A percentile compares a stretch with the other conserved stretches of the same genome.
phyloP scores from a whole-genome alignment of 2,888 invertebrate genomes.

The Cerceris ruficornis region DNA sequence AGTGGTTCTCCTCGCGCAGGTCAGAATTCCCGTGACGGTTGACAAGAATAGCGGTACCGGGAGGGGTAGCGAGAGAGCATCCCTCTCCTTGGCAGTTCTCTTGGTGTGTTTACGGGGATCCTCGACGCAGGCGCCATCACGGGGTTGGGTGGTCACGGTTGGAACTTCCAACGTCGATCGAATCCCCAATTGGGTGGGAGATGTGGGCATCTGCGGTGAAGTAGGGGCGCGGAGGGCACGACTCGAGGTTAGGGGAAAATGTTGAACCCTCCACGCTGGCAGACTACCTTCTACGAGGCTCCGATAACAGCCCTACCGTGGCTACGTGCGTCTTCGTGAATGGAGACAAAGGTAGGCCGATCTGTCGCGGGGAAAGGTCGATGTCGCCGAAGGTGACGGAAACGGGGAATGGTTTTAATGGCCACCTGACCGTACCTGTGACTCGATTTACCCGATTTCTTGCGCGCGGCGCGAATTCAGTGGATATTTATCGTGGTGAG shows the following conservation, averaged over 20 bases:
- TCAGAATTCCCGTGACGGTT: conserved; percentile 55
- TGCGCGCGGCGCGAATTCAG: conserved; percentile 9
- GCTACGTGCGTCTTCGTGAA: conserved; percentile 53
- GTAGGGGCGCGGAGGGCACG: conserved; percentile 54
- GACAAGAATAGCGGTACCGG: conserved; percentile 40
- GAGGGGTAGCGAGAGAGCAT: conserved; percentile 1
- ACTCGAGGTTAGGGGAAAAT: conserved; percentile 55
- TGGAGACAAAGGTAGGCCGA: conserved; percentile 47
- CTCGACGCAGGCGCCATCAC: conserved; percentile 70
- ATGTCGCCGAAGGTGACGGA: conserved; percentile 31
- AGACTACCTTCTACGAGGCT: conserved; percentile 41
- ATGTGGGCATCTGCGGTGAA: conserved; percentile 48
- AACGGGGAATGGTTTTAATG: conserved; percentile 26
- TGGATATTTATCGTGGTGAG: neutral
- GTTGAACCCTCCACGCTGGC: conserved; percentile 48
- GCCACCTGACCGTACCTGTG: conserved; percentile 25
- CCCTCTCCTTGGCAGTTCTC: conserved; percentile 32
- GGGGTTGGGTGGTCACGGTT: conserved; percentile 61
- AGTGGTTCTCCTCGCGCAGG: conserved; percentile 65
- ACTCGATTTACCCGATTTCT: conserved; percentile 17
- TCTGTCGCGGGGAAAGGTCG: conserved; percentile 32
- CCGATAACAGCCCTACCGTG: conserved; percentile 52
- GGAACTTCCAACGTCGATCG: conserved; percentile 73
- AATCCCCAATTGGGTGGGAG: conserved; percentile 76
- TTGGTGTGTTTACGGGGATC: conserved; percentile 71